Base-by-base conservation (phyloP, 2,888 invertebrate genomes). In the Hydropsyche betteni region DNA sequence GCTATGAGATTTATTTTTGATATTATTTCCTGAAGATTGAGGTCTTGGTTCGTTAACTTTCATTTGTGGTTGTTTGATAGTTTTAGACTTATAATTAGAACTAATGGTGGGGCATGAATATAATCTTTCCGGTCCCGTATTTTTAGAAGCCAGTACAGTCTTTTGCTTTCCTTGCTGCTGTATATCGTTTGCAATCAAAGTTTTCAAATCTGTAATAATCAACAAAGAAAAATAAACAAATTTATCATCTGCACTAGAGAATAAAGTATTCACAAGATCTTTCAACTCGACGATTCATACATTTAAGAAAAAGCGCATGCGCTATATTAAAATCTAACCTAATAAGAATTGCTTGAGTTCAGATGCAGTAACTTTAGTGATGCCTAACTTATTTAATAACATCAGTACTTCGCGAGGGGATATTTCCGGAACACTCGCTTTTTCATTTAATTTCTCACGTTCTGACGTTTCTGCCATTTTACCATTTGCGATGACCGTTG, bases 291-390 rank as follows among this genome's bases (percentile, higher is more conserved):
- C 24, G 24, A 24, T 24, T 24, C 24, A 24, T 24, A 64, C 68
- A 12, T 51, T 69, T 75, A 36, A 68, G 55, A 14, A 33, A 58
- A 72, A 71, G 51, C 24, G 55, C 72, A 76, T 61, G 24, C 58
- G 16, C 8, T 53, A 12, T 58, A 24, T 58, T 5, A 24, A 58
- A 24, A 24, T 24, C 24, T 24, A 24, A 93, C 94, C 94, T 89
- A 90, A 91, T 82, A 94, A 91, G 83, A 94, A 94, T 83, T 91
- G 91, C 85, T 93, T 93, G 74, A 94, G 85, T 82, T 93, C 92
- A 83, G 90, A 89, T 16, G 91, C 91, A 77, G 91, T 91, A 80
- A 94, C 91, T 82, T 93, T 93, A 75, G 90, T 89, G 82, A 93
- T 93, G 75, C 94, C 94, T 81, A 94, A 85, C 81, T 92, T 89